phyloP scores from a whole-genome alignment of 1,140 invertebrate genomes.

The Leptopilina clavipes region DNA sequence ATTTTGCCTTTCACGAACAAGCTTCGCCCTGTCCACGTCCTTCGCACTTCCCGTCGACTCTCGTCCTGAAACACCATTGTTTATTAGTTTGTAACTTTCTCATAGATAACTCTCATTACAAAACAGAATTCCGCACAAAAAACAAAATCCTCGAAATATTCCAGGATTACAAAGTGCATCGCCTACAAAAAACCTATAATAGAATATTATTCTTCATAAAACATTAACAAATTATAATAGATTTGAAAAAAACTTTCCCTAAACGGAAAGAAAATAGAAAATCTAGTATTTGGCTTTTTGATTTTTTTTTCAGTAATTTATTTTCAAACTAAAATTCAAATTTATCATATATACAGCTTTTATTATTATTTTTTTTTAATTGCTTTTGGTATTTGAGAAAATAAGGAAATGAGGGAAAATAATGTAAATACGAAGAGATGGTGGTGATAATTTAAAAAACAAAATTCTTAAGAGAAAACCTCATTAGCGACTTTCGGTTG shows the following conservation, averaged over 20 bases:
- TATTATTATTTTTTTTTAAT: too few relatives aligned
- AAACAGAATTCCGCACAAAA: neutral
- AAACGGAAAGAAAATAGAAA: too few relatives aligned
- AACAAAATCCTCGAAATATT: neutral
- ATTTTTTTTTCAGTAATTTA: too few relatives aligned
- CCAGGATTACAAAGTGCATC: constrained; percentile 2
- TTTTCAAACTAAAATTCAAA: too few relatives aligned
- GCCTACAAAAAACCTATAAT: neutral
- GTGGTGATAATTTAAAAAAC: neutral
- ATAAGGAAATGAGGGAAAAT: neutral
- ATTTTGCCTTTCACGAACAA: constrained; percentile 87
- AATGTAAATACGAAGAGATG: neutral
- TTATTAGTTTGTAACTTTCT: constrained; percentile 24
- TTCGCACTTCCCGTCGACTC: constrained; percentile 68
- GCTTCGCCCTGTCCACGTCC: constrained; percentile 71
- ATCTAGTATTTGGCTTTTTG: too few relatives aligned
- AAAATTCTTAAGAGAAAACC: constrained; percentile 9
- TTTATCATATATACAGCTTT: too few relatives aligned
- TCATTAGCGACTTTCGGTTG: neutral
- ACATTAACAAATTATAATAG: too few relatives aligned
- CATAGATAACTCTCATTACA: neutral
- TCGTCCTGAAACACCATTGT: constrained; percentile 62
- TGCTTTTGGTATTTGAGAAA: too few relatives aligned
- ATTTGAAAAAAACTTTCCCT: too few relatives aligned
- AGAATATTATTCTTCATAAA: neutral